Evolutionary conservation across 2,888 invertebrate genomes (phyloP).

Genomic region (Eupithecia vulgata): DNA sequence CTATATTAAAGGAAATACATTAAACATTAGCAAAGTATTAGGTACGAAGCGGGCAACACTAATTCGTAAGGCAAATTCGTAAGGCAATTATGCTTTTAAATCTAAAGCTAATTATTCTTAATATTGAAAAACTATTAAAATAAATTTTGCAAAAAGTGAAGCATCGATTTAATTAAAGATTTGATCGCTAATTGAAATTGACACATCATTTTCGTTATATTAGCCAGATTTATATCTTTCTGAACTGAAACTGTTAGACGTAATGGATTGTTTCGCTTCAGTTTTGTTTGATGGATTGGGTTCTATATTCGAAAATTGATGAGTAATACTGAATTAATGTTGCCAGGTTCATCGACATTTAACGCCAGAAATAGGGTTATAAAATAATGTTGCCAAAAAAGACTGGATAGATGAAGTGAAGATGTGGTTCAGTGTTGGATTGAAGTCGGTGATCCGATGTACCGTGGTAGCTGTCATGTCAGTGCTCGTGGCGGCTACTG

Average conservation of each 20-base stretch:
- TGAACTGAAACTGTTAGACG: background rate
- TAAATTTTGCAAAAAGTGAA: no score
- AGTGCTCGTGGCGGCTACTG: conserved; percentile 66
- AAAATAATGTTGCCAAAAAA: conserved; percentile 48
- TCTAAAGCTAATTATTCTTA: background rate
- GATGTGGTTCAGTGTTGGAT: conserved; percentile 49
- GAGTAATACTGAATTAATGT: background rate
- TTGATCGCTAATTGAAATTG: no score
- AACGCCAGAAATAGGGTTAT: conserved; percentile 9
- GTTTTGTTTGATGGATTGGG: conserved; percentile 1
- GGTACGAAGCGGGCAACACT: conserved; percentile 14
- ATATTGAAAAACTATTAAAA: no score
- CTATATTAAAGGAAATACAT: conserved; percentile 47
- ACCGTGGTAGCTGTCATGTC: conserved; percentile 59
- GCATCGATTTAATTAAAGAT: no score
- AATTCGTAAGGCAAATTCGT: conserved; percentile 11
- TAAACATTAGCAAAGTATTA: conserved; percentile 29
- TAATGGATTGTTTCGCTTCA: background rate
- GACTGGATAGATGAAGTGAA: conserved; percentile 34
- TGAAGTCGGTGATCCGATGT: conserved; percentile 59
- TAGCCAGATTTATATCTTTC: background rate
- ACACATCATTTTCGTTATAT: background rate
- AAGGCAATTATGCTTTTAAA: conserved; percentile 8
- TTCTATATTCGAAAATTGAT: background rate
- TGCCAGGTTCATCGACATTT: conserved; percentile 6